Evolutionary conservation across 1,140 invertebrate species (phyloP).

Genomic region (Drosophila pseudoobscura): DNA sequence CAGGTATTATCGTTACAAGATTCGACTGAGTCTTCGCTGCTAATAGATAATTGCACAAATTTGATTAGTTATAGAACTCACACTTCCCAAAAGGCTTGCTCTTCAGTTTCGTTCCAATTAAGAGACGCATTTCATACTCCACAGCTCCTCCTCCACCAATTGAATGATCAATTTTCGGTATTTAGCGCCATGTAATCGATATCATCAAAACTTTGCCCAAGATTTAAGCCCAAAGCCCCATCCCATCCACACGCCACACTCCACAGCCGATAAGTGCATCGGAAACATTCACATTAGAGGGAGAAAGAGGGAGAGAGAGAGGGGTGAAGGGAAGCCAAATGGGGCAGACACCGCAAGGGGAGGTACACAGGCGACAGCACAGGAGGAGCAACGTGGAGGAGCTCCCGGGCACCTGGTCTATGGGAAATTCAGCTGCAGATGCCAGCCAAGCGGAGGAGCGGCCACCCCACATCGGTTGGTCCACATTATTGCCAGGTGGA

Average conservation of each 20-base stretch:
- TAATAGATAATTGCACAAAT: too few species aligned
- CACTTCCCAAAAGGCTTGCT: too few species aligned
- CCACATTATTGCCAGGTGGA: conserved; percentile 63
- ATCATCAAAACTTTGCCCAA: conserved; percentile 37
- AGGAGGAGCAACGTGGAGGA: too few species aligned
- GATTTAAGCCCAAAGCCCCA: background rate
- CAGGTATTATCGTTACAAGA: too few species aligned
- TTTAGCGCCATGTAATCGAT: conserved; percentile 34
- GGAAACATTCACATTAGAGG: too few species aligned
- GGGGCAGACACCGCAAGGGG: conserved; percentile 39
- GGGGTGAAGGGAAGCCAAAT: conserved; percentile 13
- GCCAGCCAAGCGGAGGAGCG: conserved; percentile 33
- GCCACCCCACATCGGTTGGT: conserved; percentile 11
- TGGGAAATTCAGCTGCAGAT: conserved; percentile 39
- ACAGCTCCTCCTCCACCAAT: background rate
- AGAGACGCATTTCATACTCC: too few species aligned
- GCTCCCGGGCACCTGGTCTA: conserved; percentile 4
- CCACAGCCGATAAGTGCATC: background rate
- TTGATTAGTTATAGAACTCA: too few species aligned
- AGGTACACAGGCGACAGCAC: background rate
- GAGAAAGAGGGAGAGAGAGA: background rate
- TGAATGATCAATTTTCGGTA: conserved; percentile 27
- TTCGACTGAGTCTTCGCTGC: too few species aligned
- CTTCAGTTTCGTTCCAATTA: too few species aligned
- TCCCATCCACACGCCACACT: background rate